phyloP scores from a whole-genome alignment of 2,797 vertebrate genomes.

The Falco columbarius region DNA sequence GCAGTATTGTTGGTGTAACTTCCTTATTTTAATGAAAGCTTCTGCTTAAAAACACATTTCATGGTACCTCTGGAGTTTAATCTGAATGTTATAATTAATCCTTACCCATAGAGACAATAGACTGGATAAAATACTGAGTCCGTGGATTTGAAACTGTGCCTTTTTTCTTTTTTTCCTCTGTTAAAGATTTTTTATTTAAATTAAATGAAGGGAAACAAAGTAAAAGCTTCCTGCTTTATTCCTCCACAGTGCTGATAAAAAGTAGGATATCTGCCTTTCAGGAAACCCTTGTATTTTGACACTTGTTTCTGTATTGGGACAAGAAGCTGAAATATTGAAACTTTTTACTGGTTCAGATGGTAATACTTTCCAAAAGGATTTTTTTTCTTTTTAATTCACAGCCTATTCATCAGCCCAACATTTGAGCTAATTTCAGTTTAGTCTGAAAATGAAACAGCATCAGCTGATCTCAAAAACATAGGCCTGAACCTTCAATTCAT shows the following conservation, averaged over 20 bases:
- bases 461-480: background rate
- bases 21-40: constrained; percentile 12
- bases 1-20: background rate
- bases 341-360: background rate
- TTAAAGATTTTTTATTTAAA: background rate
- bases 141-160: background rate
- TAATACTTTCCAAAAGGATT: background rate
- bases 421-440: background rate
- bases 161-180: background rate
- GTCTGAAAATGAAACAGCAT: background rate
- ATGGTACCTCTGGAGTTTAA: background rate
- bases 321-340: background rate
- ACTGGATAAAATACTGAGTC: background rate
- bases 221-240: background rate
- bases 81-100: background rate
- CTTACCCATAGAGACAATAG: background rate
- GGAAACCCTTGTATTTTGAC: background rate
- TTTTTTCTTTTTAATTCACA: background rate
- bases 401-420: background rate
- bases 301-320: background rate
- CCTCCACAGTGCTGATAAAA: background rate
- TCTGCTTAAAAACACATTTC: background rate
- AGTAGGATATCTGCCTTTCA: background rate
- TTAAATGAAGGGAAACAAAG: background rate
- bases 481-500: background rate